A percentile compares a stretch with the other conserved stretches of the same genome.
Conservation (phyloP, 2,113 vertebrate genomes). For the Dromiciops gliroides region DNA sequence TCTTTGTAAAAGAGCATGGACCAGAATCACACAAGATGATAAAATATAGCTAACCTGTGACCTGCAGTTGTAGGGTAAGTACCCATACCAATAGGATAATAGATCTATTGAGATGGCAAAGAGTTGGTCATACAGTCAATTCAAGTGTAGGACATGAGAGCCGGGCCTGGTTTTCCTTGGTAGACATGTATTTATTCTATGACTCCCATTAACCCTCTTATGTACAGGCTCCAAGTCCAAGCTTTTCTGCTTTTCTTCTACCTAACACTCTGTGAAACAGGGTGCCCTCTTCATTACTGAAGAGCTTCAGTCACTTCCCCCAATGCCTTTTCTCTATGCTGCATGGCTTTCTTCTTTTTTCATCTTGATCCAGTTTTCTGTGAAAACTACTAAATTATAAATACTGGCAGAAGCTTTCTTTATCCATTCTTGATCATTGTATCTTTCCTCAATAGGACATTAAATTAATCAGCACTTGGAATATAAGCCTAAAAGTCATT, state of each 20-base stretch:
- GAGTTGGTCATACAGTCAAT: background rate
- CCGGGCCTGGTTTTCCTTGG: background rate
- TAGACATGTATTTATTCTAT: background rate
- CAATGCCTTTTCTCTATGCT: background rate
- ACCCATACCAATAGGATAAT: background rate
- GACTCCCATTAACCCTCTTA: background rate
- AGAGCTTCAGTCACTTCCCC: background rate
- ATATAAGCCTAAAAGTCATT: constrained; percentile 48
- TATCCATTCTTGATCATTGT: constrained; percentile 46
- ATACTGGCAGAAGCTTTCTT: constrained; percentile 21
- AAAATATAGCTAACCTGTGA: background rate
- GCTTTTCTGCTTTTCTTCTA: background rate
- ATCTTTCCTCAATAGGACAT: constrained; percentile 18
- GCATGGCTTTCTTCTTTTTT: background rate
- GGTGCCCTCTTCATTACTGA: background rate
- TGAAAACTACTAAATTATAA: background rate
- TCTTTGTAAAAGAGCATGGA: background rate
- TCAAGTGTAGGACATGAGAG: background rate
- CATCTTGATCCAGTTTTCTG: background rate
- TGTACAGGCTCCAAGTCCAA: background rate
- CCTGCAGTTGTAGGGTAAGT: background rate
- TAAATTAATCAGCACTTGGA: constrained; percentile 32
- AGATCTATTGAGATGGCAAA: background rate
- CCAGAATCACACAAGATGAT: background rate
- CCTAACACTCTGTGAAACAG: background rate